A percentile compares a stretch with the other conserved stretches of the same genome.
phyloP scores from a whole-genome alignment of 2,797 vertebrate genomes.

The Tinamus major region DNA sequence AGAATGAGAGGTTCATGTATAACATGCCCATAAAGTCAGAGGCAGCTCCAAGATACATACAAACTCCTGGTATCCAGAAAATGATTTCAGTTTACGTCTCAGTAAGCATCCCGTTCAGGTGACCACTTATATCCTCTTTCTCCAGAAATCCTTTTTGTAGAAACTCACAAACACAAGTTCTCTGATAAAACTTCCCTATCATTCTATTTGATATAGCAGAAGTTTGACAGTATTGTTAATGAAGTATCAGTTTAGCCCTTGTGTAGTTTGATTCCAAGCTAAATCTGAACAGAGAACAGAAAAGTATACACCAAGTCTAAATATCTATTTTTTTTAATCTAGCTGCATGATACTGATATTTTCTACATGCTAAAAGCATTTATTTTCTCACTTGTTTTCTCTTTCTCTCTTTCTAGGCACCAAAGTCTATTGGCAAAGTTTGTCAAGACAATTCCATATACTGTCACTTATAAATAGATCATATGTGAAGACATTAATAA shows the following conservation, averaged over 20 bases:
- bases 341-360: not conserved
- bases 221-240: not conserved
- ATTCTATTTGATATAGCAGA: not conserved
- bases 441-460: not conserved
- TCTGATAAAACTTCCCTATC: not conserved
- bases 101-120: not conserved
- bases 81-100: not conserved
- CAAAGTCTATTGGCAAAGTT: not conserved
- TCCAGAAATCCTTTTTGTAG: not conserved
- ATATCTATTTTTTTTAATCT: not conserved
- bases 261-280: not conserved
- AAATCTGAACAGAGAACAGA: not conserved
- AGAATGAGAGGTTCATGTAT: not conserved
- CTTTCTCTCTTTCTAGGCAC: not conserved
- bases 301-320: not conserved
- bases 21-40: not conserved
- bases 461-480: not conserved
- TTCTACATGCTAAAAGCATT: slow-evolving; percentile 7
- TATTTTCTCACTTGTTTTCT: not conserved
- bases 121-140: not conserved
- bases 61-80: not conserved
- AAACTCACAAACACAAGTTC: not conserved
- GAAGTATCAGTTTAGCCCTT: not conserved
- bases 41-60: not conserved
- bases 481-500: not conserved